Conservation (phyloP, 2,888 invertebrate genomes). For the Euzophera pinguis region DNA sequence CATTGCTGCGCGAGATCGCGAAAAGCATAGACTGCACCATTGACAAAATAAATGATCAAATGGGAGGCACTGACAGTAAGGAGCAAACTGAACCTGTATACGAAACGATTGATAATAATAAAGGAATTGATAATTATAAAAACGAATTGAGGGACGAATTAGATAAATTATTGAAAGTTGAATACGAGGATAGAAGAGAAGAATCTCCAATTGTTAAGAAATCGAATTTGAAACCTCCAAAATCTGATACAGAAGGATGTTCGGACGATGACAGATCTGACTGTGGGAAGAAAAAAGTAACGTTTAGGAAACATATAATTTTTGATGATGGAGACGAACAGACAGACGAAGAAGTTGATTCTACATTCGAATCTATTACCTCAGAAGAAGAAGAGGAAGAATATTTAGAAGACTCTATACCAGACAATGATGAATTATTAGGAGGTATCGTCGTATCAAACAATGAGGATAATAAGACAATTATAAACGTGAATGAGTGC, state of each 20-base stretch:
- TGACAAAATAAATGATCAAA: slow-evolving; percentile 58
- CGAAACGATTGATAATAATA: slow-evolving; percentile 48
- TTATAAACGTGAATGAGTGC: slow-evolving; percentile 49
- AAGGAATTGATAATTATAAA: slow-evolving; percentile 46
- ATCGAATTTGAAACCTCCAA: slow-evolving; percentile 66
- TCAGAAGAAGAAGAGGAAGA: slow-evolving; percentile 58
- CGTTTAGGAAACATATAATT: slow-evolving; percentile 71
- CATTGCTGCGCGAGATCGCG: slow-evolving; percentile 67
- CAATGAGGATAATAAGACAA: slow-evolving; percentile 48
- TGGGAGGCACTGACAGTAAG: slow-evolving; percentile 60
- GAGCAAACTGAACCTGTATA: slow-evolving; percentile 43
- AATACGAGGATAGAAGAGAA: slow-evolving; percentile 28
- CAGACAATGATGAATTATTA: slow-evolving; percentile 53
- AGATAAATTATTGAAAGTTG: slow-evolving; percentile 45
- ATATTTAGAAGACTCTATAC: slow-evolving; percentile 51
- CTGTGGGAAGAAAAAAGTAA: slow-evolving; percentile 65
- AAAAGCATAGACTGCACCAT: slow-evolving; percentile 67
- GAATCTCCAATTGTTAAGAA: slow-evolving; percentile 52
- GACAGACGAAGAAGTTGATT: slow-evolving; percentile 64
- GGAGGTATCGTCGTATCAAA: slow-evolving; percentile 41
- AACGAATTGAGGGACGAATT: slow-evolving; percentile 58
- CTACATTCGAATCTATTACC: slow-evolving; percentile 66
- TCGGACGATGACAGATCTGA: slow-evolving; percentile 72
- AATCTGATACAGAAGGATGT: slow-evolving; percentile 62
- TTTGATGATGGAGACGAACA: slow-evolving; percentile 75